Base-by-base conservation (phyloP, 2,888 invertebrate genomes). In the Leuctra nigra region DNA sequence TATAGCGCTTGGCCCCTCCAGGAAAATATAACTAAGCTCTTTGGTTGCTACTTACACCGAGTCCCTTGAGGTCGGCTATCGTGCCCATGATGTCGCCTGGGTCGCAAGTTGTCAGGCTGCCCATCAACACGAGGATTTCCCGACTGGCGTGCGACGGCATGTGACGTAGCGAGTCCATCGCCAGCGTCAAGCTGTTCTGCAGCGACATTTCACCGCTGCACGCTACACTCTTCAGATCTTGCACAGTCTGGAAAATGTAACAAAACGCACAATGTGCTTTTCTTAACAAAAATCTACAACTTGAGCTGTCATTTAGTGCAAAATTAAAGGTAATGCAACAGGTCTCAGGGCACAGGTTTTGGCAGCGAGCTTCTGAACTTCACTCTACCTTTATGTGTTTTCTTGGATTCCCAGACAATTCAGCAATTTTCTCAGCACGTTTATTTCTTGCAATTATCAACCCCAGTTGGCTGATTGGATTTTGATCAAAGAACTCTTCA, bases 401-500 rank as follows among this genome's bases (percentile, higher is more conserved):
- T 59, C 86, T 82, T 2, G 84, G 76, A 70, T 89, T 90, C 64
- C 97, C 97, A 60, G 91, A 88, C 35, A 99, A 75, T 63, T 96
- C 94, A 44, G 90, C 87, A 3, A 96, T 74, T 73, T 88, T 92
- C 68, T 98, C 97, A 1, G 96, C 94, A 64, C 94, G 78, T 72
- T 98, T 98, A 69, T 95, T 95, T 67, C 88, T 87, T 68, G 95
- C 87, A 9, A 85, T 77, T 61, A 99, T 87, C 35, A 99, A 76
- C 22, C 98, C 98, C 62, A 99, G 75, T 73, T 99, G 99, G 69
- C 97, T 96, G 54, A 99, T 89, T 9, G 99, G 99, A 74, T 99
- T 99, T 72, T 97, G 95, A 73, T 98, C 97, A 72, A 98, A 97
- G 70, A 91, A 99, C 70, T 97, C 96, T 65, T 95, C 91, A 58